Conservation (phyloP, 2,797 vertebrate genomes). For the Cossypha caffra region DNA sequence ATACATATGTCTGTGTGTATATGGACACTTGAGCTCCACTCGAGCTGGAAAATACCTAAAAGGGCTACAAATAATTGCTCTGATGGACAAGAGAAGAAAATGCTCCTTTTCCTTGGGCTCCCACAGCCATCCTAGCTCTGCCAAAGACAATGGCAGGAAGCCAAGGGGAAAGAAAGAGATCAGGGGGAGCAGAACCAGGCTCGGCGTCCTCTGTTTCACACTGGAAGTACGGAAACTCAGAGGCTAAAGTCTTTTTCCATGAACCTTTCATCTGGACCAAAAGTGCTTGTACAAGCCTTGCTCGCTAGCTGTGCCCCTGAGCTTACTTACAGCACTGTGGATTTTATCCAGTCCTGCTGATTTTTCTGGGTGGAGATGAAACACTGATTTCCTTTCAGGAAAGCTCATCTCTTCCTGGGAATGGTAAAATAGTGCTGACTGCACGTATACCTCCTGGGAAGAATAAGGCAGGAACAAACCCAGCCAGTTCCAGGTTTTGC, state of each 20-base stretch:
- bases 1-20: rapidly evolving
- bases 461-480: background rate
- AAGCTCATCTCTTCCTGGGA: constrained; percentile 51
- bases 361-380: constrained; percentile 27
- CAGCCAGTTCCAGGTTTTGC: constrained; percentile 24
- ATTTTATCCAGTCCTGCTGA: background rate
- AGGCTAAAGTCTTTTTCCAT: background rate
- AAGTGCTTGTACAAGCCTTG: background rate
- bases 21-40: background rate
- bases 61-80: background rate
- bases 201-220: background rate
- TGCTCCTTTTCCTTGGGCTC: background rate
- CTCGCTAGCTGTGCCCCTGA: background rate
- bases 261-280: background rate
- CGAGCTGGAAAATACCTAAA: background rate
- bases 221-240: background rate
- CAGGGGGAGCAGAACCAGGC: background rate
- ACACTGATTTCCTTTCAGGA: constrained; percentile 45
- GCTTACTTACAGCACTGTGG: background rate
- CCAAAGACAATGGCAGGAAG: constrained; percentile 37
- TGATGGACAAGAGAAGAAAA: background rate
- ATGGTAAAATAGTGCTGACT: constrained; percentile 20
- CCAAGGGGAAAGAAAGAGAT: background rate
- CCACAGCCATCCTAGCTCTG: background rate
- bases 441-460: background rate